phyloP scores from a whole-genome alignment of 2,888 invertebrate species.

The Morpho achilles region DNA sequence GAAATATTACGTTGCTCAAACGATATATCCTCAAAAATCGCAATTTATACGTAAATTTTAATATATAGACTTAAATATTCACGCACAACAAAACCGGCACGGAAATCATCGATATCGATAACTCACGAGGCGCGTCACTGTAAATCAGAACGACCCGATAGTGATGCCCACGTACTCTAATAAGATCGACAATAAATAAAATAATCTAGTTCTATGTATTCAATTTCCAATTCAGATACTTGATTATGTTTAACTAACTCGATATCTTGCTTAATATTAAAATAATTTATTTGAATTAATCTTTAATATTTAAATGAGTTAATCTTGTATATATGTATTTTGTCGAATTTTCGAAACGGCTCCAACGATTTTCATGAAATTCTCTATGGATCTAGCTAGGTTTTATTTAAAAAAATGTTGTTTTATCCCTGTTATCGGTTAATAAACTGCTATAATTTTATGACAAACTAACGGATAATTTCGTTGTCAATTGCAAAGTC shows the following conservation, averaged over 20 bases:
- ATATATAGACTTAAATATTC: constrained; percentile 36
- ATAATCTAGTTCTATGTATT: constrained; percentile 46
- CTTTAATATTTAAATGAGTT: too few species aligned
- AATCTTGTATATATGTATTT: too few species aligned
- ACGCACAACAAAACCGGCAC: constrained; percentile 39
- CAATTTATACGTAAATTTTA: constrained; percentile 34
- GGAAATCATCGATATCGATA: constrained; percentile 60
- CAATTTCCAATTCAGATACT: constrained; percentile 24
- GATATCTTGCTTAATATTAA: not conserved
- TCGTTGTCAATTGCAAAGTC: too few species aligned
- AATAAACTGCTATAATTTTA: too few species aligned
- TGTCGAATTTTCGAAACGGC: too few species aligned
- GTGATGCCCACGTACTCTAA: constrained; percentile 71
- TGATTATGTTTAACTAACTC: not conserved
- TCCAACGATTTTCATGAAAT: too few species aligned
- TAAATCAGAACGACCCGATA: constrained; percentile 71
- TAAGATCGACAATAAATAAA: constrained; percentile 65
- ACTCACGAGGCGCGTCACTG: constrained; percentile 67
- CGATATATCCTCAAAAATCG: constrained; percentile 6
- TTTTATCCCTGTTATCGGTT: too few species aligned
- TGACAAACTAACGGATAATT: too few species aligned
- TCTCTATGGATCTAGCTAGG: too few species aligned
- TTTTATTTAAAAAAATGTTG: too few species aligned
- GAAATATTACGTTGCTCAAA: constrained; percentile 1
- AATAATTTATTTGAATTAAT: not conserved